Evolutionary conservation across 2,113 vertebrate genomes (phyloP).

Genomic region (Sapajus apella): DNA sequence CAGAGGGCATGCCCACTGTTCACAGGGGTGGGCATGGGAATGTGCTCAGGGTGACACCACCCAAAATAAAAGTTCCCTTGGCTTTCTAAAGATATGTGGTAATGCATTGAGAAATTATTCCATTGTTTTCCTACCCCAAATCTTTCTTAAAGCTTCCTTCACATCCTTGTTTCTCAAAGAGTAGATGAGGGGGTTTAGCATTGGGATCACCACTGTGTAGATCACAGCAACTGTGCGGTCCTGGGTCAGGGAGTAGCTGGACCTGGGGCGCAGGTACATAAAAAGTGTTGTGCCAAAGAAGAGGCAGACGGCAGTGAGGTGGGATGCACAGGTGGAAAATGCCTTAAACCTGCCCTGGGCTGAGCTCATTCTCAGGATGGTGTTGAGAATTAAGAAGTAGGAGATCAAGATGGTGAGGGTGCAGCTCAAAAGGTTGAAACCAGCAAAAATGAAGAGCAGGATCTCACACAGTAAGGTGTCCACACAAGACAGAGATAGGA

Average conservation of each 20-base stretch:
- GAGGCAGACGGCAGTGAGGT: slow-evolving; percentile 58
- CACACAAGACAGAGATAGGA: slow-evolving; percentile 64
- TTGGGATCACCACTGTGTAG: slow-evolving; percentile 66
- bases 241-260: slow-evolving; percentile 53
- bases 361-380: slow-evolving; percentile 60
- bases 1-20: background rate
- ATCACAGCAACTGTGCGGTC: slow-evolving; percentile 60
- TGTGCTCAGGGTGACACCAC: background rate
- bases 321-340: slow-evolving; percentile 65
- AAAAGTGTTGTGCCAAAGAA: slow-evolving; percentile 67
- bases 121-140: slow-evolving; percentile 44
- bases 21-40: background rate
- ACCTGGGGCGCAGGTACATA: slow-evolving; percentile 65
- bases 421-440: slow-evolving; percentile 63
- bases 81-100: background rate
- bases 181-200: slow-evolving; percentile 69
- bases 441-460: slow-evolving; percentile 68
- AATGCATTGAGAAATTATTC: background rate
- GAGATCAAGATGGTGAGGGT: slow-evolving; percentile 64
- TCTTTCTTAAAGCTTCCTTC: slow-evolving; percentile 65
- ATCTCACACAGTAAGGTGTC: slow-evolving; percentile 58
- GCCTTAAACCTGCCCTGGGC: slow-evolving; percentile 53
- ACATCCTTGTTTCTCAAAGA: slow-evolving; percentile 75
- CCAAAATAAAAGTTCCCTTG: background rate
- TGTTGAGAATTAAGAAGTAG: slow-evolving; percentile 62